Conservation (phyloP, 2,113 vertebrate genomes). For the Charadrius vociferus region DNA sequence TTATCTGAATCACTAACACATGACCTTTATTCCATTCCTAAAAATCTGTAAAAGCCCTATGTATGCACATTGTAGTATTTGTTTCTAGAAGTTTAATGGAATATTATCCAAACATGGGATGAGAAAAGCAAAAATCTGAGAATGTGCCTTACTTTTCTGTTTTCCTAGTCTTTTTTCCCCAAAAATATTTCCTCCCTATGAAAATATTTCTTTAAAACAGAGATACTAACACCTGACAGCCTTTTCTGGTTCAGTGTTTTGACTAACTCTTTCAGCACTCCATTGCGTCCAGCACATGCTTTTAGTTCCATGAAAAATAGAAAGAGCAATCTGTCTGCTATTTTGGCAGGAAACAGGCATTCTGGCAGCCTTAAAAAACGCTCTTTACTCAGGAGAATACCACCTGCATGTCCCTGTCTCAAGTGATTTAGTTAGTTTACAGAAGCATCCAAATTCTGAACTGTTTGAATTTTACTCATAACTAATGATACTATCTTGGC, state of each 20-base stretch:
- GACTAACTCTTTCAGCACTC: neutral
- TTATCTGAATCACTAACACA: too few species aligned
- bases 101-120: too few species aligned
- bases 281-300: accelerated
- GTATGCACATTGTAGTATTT: too few species aligned
- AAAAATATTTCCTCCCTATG: neutral
- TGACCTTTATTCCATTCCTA: too few species aligned
- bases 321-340: neutral
- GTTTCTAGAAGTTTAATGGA: too few species aligned
- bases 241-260: neutral
- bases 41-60: too few species aligned
- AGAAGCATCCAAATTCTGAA: neutral
- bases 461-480: neutral
- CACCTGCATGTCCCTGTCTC: neutral
- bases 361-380: neutral
- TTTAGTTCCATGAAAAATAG: neutral
- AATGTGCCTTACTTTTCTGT: neutral
- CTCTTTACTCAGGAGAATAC: neutral
- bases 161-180: neutral
- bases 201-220: neutral
- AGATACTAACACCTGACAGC: neutral
- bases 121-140: neutral
- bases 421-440: neutral
- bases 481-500: neutral
- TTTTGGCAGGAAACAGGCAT: neutral